A percentile compares a stretch with the other conserved stretches of the same genome.
phyloP scores from a whole-genome alignment of 1,140 invertebrate genomes.

The Nilaparvata lugens region DNA sequence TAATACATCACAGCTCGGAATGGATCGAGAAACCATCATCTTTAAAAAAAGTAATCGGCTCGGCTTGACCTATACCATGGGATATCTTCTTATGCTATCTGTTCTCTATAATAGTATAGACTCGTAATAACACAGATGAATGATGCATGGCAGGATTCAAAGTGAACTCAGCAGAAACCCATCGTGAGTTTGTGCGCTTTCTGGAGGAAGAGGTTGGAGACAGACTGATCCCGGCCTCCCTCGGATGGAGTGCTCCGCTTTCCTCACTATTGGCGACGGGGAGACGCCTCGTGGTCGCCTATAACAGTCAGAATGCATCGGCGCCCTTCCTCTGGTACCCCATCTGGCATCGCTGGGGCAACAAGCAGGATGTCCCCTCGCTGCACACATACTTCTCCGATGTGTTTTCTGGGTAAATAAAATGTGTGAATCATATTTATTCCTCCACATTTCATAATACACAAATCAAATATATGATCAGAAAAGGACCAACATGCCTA shows the following conservation, averaged over 20 bases:
- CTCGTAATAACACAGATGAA: too few species aligned
- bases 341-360: slow-evolving; percentile 49
- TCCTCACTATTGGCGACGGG: slow-evolving; percentile 41
- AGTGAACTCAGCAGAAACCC: slow-evolving; percentile 20
- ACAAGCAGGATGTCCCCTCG: slow-evolving; percentile 40
- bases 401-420: too few species aligned
- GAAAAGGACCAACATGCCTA: too few species aligned
- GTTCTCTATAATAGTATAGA: too few species aligned
- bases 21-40: too few species aligned
- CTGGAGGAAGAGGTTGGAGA: slow-evolving; percentile 41
- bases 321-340: slow-evolving; percentile 34
- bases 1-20: too few species aligned
- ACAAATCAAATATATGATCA: too few species aligned
- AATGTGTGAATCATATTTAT: too few species aligned
- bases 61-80: too few species aligned
- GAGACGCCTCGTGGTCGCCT: slow-evolving; percentile 46
- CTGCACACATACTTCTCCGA: slow-evolving; percentile 38
- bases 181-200: slow-evolving; percentile 39
- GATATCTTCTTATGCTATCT: too few species aligned
- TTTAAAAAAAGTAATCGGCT: too few species aligned
- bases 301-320: slow-evolving; percentile 39
- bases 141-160: slow-evolving; percentile 4
- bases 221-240: slow-evolving; percentile 36
- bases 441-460: too few species aligned
- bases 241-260: slow-evolving; percentile 39